Evolutionary conservation across 2,113 vertebrate species (phyloP), one percentile per base, ranked within the genome.

Genomic region (Lamprologus ornatipinnis): DNA sequence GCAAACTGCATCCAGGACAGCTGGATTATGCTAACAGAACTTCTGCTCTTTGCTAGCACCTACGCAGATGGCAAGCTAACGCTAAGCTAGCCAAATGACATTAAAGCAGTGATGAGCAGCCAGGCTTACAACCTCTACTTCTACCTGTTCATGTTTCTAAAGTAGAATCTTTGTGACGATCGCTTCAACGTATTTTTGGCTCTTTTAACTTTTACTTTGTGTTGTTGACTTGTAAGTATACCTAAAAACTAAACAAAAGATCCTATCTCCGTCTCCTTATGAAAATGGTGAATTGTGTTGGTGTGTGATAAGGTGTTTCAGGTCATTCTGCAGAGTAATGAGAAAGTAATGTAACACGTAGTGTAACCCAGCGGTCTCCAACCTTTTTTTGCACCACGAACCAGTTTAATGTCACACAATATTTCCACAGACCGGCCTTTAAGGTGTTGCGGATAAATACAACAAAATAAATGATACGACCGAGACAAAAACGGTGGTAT

Each of bases 301-400:
- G 33, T 40, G 63, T 68, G 63, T 65, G 60, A 65, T 37, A 37
- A 65, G 3, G 10, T 12, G 17, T 37, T 65, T 65, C 10, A 65
- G 31, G 60, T 65, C 19, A 5, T n/a, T 65, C 7, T 65, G 19
- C 60, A 65, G 6, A 37, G 10, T n/a, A n/a, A 65, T 13, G 33
- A 65, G 19, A n/a, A 65, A 65, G 17, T 37, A 37, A 65, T n/a
- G 60, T 7, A 65, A 3, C 33, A 3, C 3, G 19, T 65, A n/a
- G 60, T 0, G 9, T 63, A n/a, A 63, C 17, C 17, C 17, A 0
- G 26, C 0, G 1, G 57, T 60, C 26, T 31, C 26, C 55, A 9
- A 58, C 13, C 55, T 4, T 58, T 58, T 9, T 60, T 60, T 60
- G 57, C 57, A 0, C 26, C 14, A 60, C 3, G 1, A 2, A 31